These are phyloP conservation scores for Leptura quadrifasciata DNA, from an alignment of 2,888 invertebrate species.

Conservation along the genomic window DNA sequence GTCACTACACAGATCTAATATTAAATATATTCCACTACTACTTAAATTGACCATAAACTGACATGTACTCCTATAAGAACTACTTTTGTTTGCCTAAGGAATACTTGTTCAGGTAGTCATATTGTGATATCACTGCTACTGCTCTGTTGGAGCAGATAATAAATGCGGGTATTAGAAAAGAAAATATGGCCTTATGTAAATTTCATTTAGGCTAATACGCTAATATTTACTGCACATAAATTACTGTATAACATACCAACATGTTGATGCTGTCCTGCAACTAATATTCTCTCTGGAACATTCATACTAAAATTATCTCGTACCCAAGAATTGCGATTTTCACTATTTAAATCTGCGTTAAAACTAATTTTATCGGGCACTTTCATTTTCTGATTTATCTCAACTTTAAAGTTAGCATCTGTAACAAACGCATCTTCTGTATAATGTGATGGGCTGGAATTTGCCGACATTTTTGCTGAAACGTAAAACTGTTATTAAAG, in stretches of 20 bases:
- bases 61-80: no score
- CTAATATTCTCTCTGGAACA: constrained; percentile 94
- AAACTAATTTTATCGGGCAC: constrained; percentile 88
- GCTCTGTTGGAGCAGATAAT: no score
- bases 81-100: no score
- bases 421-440: constrained; percentile 79
- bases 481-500: not conserved
- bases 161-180: no score
- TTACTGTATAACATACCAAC: constrained; percentile 72
- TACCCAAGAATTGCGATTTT: constrained; percentile 79
- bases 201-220: no score
- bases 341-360: constrained; percentile 81
- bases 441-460: constrained; percentile 79
- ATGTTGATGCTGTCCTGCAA: constrained; percentile 87
- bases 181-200: no score
- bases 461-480: constrained; percentile 76
- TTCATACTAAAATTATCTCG: constrained; percentile 92
- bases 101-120: no score
- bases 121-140: no score
- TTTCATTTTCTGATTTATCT: constrained; percentile 88
- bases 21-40: no score
- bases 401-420: constrained; percentile 82
- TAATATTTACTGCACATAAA: no score
- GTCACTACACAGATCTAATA: no score
- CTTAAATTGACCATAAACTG: no score